Percentiles rank a stretch among this genome's conserved stretches.
Conservation (phyloP, 1,140 invertebrate species). For the Danaus melanippus region DNA sequence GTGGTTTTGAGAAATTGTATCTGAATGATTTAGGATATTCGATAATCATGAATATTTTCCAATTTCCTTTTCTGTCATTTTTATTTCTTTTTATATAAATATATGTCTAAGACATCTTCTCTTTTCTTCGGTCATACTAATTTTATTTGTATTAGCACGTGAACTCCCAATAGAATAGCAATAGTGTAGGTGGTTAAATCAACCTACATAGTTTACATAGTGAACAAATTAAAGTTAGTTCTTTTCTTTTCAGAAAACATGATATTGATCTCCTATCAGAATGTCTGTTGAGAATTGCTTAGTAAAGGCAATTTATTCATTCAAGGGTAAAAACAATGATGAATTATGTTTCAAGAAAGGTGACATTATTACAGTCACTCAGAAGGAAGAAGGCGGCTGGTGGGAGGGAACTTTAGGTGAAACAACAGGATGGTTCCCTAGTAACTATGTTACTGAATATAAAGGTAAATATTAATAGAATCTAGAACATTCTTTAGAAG, state of each 20-base stretch:
- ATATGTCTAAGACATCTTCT: no score
- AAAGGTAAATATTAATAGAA: conserved; percentile 69
- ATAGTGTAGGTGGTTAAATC: no score
- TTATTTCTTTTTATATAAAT: no score
- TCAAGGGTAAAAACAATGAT: conserved; percentile 97
- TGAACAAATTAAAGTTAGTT: conserved; percentile 1
- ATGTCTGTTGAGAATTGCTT: conserved; percentile 78
- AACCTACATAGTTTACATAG: no score
- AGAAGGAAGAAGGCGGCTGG: conserved; percentile 93
- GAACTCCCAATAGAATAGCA: no score
- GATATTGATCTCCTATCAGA: conserved; percentile 45
- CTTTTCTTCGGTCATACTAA: no score
- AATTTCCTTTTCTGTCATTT: no score
- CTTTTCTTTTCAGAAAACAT: conserved; percentile 40
- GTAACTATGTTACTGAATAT: conserved; percentile 95
- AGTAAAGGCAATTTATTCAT: conserved; percentile 92
- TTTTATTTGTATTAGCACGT: no score
- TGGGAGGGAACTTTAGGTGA: conserved; percentile 97
- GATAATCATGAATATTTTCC: no score
- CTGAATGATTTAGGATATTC: no score
- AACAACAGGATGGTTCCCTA: conserved; percentile 98
- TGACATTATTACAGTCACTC: conserved; percentile 96
- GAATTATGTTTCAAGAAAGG: conserved; percentile 97
- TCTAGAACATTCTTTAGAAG: not conserved
- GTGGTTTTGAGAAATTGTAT: no score